Conservation (phyloP, 2,113 vertebrate genomes). For the Tenebrosternarchus preto region DNA sequence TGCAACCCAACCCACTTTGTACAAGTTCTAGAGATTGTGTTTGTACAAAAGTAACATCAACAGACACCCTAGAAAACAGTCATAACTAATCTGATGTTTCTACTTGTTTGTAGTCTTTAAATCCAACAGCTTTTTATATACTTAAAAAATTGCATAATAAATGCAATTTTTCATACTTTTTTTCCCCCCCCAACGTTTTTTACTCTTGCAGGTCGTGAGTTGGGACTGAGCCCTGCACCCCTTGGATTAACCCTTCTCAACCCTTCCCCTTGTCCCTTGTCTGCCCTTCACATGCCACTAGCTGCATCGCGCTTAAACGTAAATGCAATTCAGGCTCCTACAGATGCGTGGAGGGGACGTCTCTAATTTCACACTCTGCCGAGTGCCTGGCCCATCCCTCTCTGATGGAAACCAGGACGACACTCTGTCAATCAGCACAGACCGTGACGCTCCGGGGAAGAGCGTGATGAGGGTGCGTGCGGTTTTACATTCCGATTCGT, state of each 20-base stretch:
- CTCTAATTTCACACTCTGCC: conserved; percentile 76
- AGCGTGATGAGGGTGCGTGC: not conserved
- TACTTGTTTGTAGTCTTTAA: not conserved
- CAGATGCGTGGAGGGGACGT: conserved; percentile 44
- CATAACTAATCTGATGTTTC: not conserved
- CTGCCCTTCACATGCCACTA: conserved; percentile 55
- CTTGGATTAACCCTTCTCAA: not conserved
- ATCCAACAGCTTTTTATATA: not conserved
- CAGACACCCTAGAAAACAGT: not conserved
- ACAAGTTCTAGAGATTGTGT: not conserved
- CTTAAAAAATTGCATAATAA: no score
- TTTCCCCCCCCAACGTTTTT: no score
- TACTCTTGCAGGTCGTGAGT: not conserved
- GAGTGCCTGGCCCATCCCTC: conserved; percentile 47
- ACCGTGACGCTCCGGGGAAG: conserved; percentile 38
- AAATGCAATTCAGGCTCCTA: conserved; percentile 44
- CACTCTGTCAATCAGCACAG: conserved; percentile 46
- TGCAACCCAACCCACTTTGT: not conserved
- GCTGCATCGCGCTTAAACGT: conserved; percentile 34
- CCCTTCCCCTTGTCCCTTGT: not conserved
- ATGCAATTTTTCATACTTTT: not conserved
- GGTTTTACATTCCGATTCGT: not conserved
- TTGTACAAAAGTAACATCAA: not conserved
- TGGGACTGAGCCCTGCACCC: not conserved
- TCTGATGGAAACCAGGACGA: conserved; percentile 47